Conservation (phyloP, 2,888 invertebrate genomes). For the Ommatoiulus sabulosus region DNA sequence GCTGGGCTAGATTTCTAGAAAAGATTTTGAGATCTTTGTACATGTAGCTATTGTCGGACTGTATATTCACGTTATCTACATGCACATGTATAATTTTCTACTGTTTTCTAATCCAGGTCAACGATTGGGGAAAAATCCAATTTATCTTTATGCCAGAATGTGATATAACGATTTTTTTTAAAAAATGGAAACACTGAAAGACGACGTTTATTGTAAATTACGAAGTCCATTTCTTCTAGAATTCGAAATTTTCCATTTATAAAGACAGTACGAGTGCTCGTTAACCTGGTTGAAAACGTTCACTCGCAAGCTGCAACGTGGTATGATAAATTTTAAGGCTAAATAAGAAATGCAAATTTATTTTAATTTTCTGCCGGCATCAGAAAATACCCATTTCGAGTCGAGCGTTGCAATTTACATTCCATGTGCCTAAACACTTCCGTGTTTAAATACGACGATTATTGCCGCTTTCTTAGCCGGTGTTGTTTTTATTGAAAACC, state of each 20-base stretch:
- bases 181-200: background rate
- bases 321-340: background rate
- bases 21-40: too few relatives aligned
- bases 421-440: background rate
- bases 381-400: background rate
- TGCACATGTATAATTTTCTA: too few relatives aligned
- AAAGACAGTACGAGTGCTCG: background rate
- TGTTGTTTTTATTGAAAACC: background rate
- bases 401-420: background rate
- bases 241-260: background rate
- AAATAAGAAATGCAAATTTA: constrained; percentile 1
- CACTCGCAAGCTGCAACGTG: background rate
- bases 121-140: background rate
- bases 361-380: background rate
- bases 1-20: too few relatives aligned
- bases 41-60: too few relatives aligned
- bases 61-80: too few relatives aligned
- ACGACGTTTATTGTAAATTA: background rate
- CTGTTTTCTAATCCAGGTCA: background rate
- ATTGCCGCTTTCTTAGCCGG: background rate
- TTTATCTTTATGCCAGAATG: background rate
- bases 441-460: background rate
- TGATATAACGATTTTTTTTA: background rate
- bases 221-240: background rate
- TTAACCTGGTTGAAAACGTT: background rate